phyloP scores from a whole-genome alignment of 2,888 invertebrate species.

The Morpho helenor region DNA sequence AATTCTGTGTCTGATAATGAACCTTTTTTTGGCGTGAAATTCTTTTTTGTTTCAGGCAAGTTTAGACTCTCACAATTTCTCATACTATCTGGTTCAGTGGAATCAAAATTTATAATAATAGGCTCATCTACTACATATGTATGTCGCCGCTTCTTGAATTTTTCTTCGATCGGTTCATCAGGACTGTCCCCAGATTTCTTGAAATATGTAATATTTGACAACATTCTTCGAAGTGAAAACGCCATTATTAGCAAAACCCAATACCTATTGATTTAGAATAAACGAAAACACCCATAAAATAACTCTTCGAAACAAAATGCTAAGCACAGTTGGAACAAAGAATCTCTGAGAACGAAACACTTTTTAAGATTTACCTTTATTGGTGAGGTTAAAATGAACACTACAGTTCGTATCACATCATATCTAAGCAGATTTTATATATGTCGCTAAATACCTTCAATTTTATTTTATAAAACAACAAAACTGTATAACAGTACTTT shows the following conservation, averaged over 20 bases:
- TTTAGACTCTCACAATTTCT: conserved; percentile 43
- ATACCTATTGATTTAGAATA: too few relatives aligned
- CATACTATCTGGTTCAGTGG: conserved; percentile 56
- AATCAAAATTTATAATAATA: conserved; percentile 39
- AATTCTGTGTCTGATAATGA: conserved; percentile 64
- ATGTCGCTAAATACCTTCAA: conserved; percentile 14
- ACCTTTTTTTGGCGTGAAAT: conserved; percentile 47
- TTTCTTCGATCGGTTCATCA: conserved; percentile 21
- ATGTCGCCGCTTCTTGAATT: conserved; percentile 24
- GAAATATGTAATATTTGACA: conserved; percentile 68
- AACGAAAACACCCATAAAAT: too few relatives aligned
- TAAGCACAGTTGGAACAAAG: conserved; percentile 3
- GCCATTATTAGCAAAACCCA: conserved; percentile 44
- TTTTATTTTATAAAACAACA: neutral
- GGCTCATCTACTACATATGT: conserved; percentile 30
- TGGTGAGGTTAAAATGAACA: neutral
- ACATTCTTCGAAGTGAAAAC: conserved; percentile 66
- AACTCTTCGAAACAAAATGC: too few relatives aligned
- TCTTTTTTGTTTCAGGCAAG: conserved; percentile 47
- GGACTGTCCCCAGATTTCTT: conserved; percentile 49
- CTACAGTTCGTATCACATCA: conserved; percentile 3
- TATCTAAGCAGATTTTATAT: conserved; percentile 4
- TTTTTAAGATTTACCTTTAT: neutral
- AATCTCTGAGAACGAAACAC: neutral
- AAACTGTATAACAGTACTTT: neutral